phyloP scores from a whole-genome alignment of 2,888 invertebrate species.

The Amphimallon solstitiale region DNA sequence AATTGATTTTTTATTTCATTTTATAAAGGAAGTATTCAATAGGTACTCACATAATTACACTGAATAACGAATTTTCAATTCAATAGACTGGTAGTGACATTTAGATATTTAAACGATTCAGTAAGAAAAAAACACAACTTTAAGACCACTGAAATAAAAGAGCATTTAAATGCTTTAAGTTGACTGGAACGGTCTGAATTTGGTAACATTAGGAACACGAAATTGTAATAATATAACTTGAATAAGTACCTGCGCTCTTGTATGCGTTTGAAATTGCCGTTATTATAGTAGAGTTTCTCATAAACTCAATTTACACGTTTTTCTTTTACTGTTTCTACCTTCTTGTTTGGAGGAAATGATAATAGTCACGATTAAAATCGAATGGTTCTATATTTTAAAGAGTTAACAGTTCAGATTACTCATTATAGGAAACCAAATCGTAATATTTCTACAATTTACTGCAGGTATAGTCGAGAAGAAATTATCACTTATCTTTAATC shows the following conservation, averaged over 20 bases:
- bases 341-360: neutral
- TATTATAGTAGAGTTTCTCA: neutral
- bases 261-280: neutral
- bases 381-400: neutral
- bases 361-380: conserved; percentile 11
- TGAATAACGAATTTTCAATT: too few relatives aligned
- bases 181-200: too few relatives aligned
- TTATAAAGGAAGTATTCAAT: too few relatives aligned
- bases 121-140: too few relatives aligned
- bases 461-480: neutral
- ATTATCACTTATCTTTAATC: conserved; percentile 4
- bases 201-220: too few relatives aligned
- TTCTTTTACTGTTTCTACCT: neutral
- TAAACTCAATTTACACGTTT: neutral
- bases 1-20: too few relatives aligned
- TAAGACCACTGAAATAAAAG: too few relatives aligned
- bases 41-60: too few relatives aligned
- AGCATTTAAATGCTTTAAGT: too few relatives aligned
- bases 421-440: conserved; percentile 1
- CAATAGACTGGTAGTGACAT: too few relatives aligned
- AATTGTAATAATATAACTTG: neutral
- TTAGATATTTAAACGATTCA: too few relatives aligned
- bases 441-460: neutral
- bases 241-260: neutral
- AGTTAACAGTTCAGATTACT: neutral